Conservation (phyloP, 2,888 invertebrate genomes). For the Apodemia hepburni region DNA sequence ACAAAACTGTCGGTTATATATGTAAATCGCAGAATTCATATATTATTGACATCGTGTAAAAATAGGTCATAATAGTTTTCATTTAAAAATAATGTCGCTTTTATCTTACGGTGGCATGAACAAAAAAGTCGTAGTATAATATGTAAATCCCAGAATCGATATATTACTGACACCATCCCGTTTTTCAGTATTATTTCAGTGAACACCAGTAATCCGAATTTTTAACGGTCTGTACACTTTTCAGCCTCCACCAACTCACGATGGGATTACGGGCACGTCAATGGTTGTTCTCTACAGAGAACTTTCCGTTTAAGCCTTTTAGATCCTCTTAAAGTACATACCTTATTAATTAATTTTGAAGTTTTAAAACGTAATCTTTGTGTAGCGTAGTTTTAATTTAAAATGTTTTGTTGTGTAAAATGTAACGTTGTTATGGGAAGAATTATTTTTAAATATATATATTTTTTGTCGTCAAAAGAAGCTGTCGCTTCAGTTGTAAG, state of each 20-base stretch:
- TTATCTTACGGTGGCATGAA: background rate
- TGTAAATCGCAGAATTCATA: too few relatives aligned
- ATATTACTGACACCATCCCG: slow-evolving; percentile 41
- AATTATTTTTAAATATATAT: background rate
- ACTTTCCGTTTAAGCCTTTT: slow-evolving; percentile 62
- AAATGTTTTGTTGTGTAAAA: background rate
- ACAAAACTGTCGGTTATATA: too few relatives aligned
- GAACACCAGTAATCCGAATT: slow-evolving; percentile 48
- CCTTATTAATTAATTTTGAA: slow-evolving; percentile 66
- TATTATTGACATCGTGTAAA: too few relatives aligned
- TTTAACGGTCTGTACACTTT: slow-evolving; percentile 51
- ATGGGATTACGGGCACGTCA: slow-evolving; percentile 54
- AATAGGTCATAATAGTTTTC: too few relatives aligned
- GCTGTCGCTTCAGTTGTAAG: too few relatives aligned
- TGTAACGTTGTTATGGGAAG: background rate
- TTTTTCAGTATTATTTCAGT: slow-evolving; percentile 41
- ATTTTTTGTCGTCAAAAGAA: too few relatives aligned
- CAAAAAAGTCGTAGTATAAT: background rate
- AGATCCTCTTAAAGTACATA: slow-evolving; percentile 50
- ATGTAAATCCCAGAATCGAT: slow-evolving; percentile 24
- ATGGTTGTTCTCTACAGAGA: slow-evolving; percentile 39
- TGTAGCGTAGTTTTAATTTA: slow-evolving; percentile 28
- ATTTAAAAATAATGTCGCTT: background rate
- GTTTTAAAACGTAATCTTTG: slow-evolving; percentile 41
- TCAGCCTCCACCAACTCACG: slow-evolving; percentile 44